A percentile compares a stretch with the other conserved stretches of the same genome.
Conservation (phyloP, 1,140 invertebrate species). For the Dermatophagoides farinae region DNA sequence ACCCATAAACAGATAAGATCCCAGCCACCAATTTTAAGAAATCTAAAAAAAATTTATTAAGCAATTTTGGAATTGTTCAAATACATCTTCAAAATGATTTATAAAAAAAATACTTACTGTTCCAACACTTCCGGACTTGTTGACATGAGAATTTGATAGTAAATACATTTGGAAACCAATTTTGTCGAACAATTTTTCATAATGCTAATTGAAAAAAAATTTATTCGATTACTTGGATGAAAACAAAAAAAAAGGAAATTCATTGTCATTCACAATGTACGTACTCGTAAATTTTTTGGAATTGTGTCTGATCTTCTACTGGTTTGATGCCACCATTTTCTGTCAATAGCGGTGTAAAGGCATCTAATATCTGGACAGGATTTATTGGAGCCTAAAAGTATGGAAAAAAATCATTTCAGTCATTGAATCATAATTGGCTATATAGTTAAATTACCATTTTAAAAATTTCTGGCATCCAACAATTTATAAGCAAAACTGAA, state of each 20-base stretch:
- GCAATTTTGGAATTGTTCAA: too few relatives aligned
- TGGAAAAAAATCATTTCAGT: not conserved
- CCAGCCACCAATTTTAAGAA: slow-evolving; percentile 77
- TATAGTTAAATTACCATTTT: too few relatives aligned
- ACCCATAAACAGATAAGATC: slow-evolving; percentile 65
- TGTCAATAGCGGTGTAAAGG: slow-evolving; percentile 57
- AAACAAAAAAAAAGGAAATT: slow-evolving; percentile 6
- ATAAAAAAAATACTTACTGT: slow-evolving; percentile 32
- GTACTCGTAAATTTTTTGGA: slow-evolving; percentile 22
- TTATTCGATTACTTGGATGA: not conserved
- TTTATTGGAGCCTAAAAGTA: slow-evolving; percentile 58
- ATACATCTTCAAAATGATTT: not conserved
- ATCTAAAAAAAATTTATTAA: slow-evolving; percentile 32
- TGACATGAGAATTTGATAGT: slow-evolving; percentile 72
- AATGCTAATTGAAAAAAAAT: slow-evolving; percentile 43
- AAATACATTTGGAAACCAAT: slow-evolving; percentile 82
- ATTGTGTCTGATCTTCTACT: slow-evolving; percentile 54
- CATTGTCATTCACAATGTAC: not conserved
- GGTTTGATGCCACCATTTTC: slow-evolving; percentile 64
- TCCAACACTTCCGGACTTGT: slow-evolving; percentile 62
- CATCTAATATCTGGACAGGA: slow-evolving; percentile 61
- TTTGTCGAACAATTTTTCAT: slow-evolving; percentile 91
- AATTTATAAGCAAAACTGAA: too few relatives aligned
- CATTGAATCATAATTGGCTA: too few relatives aligned
- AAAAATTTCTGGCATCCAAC: too few relatives aligned